Percentiles rank a stretch among this genome's conserved stretches.
Evolutionary conservation across 2,888 invertebrate species (phyloP).

Genomic region (Ommatoiulus sabulosus): DNA sequence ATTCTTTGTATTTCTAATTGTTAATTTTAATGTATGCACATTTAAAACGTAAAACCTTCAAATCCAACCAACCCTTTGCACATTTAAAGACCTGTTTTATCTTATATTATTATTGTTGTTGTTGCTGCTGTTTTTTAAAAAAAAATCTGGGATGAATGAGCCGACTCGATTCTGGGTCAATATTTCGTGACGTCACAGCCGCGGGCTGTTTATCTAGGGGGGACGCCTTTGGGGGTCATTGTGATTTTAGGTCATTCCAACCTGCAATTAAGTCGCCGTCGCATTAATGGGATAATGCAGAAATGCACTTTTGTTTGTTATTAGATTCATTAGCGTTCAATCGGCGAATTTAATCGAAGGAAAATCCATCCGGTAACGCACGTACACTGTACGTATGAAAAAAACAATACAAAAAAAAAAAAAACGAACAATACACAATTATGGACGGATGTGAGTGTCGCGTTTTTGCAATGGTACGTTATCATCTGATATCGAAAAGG

Average conservation of each 20-base stretch:
- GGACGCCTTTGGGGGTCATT: constrained; percentile 23
- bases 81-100: neutral
- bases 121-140: neutral
- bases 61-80: too few species aligned
- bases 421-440: neutral
- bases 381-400: neutral
- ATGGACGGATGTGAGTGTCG: constrained; percentile 1
- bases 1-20: too few species aligned
- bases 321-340: neutral
- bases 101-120: neutral
- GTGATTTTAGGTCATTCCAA: constrained; percentile 27
- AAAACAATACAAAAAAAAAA: neutral
- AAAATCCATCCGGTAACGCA: neutral
- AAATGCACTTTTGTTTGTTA: neutral
- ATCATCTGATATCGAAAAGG: neutral
- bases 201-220: too few species aligned
- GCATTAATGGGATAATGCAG: neutral
- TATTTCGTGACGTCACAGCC: neutral
- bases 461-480: neutral
- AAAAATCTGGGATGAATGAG: neutral
- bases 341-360: neutral
- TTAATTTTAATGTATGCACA: too few species aligned
- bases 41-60: too few species aligned
- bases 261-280: neutral
- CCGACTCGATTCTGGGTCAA: constrained; percentile 9